phyloP scores from a whole-genome alignment of 2,888 invertebrate genomes.

The Adineta ricciae region DNA sequence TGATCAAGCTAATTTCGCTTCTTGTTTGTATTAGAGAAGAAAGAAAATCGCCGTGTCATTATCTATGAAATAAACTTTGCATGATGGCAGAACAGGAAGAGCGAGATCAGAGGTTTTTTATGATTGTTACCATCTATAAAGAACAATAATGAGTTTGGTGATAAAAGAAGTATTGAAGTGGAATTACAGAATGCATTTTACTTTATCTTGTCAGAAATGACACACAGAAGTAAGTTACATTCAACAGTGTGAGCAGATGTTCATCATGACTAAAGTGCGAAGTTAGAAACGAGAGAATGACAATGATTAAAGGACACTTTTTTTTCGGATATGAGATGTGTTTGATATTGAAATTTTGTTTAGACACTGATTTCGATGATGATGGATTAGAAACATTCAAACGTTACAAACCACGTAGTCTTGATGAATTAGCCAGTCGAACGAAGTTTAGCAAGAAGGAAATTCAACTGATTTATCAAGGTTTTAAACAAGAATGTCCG shows the following conservation, averaged over 20 bases:
- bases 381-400: slow-evolving; percentile 20
- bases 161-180: not conserved
- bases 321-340: no score
- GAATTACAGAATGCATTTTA: not conserved
- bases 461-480: slow-evolving; percentile 85
- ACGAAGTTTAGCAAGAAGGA: slow-evolving; percentile 63
- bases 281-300: no score
- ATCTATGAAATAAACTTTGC: not conserved
- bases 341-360: not conserved
- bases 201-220: no score
- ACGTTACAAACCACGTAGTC: slow-evolving; percentile 29
- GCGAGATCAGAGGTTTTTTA: not conserved
- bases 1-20: not conserved
- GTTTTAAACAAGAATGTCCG: slow-evolving; percentile 73
- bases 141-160: not conserved
- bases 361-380: slow-evolving; percentile 12
- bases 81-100: not conserved
- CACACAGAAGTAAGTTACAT: not conserved
- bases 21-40: not conserved
- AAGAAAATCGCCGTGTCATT: not conserved
- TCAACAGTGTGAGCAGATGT: not conserved
- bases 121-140: not conserved
- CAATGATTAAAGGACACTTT: no score
- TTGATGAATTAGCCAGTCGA: slow-evolving; percentile 31
- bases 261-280: not conserved